Evolutionary conservation across 2,797 vertebrate species (phyloP).

Genomic region (Natrix natrix): DNA sequence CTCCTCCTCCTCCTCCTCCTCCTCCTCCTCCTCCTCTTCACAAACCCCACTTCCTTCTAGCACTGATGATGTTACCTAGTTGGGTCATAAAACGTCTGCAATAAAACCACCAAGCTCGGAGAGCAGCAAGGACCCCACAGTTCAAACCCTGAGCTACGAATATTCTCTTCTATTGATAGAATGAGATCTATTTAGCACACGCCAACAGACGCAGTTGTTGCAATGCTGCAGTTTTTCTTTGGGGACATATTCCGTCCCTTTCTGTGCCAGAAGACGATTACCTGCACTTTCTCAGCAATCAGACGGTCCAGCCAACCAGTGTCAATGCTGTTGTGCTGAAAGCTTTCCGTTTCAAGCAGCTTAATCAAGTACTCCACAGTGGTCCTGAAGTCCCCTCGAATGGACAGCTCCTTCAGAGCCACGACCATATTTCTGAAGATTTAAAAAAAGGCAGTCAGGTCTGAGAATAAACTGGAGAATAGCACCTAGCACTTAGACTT

Average conservation of each 20-base stretch:
- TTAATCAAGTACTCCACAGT: conserved; percentile 98
- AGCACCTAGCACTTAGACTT: too few relatives aligned
- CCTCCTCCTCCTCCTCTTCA: too few relatives aligned
- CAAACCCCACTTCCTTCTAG: too few relatives aligned
- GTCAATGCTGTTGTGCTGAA: conserved; percentile 95
- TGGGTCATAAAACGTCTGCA: not conserved
- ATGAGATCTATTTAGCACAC: not conserved
- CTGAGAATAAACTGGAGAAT: not conserved
- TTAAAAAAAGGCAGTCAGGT: not conserved
- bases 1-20: too few relatives aligned
- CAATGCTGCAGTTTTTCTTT: not conserved
- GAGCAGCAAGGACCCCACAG: not conserved
- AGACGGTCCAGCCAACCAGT: conserved; percentile 97
- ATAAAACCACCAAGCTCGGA: not conserved
- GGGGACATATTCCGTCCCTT: not conserved
- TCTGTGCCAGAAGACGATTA: conserved; percentile 42
- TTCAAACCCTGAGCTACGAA: not conserved
- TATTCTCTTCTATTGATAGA: not conserved
- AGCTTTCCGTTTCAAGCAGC: conserved; percentile 94
- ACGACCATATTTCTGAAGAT: conserved; percentile 94
- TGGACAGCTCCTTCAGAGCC: conserved; percentile 95
- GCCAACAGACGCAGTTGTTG: not conserved
- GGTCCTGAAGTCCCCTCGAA: conserved; percentile 96
- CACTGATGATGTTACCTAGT: too few relatives aligned
- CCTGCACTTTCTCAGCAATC: conserved; percentile 98